Percentiles rank a stretch among this genome's conserved stretches.
These are phyloP conservation scores for Alcis repandata DNA, from an alignment of 2,888 invertebrate genomes.

Conservation along the genomic window DNA sequence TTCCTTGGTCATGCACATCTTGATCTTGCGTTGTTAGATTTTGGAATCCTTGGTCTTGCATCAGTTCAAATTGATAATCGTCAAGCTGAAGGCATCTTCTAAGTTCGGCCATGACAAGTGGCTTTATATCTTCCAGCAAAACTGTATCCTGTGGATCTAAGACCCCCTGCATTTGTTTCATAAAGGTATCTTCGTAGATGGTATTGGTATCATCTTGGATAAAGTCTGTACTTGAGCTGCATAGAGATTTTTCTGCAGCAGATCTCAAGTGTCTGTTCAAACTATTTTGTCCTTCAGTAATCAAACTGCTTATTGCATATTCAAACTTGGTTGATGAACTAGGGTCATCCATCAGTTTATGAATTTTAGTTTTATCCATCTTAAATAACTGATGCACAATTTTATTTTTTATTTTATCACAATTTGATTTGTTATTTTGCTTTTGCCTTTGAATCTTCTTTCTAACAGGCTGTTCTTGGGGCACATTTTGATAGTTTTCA, in stretches of 20 bases:
- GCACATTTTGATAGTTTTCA: constrained; percentile 45
- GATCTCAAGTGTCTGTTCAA: constrained; percentile 78
- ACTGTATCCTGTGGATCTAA: constrained; percentile 86
- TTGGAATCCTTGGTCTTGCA: constrained; percentile 38
- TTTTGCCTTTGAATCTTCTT: constrained; percentile 63
- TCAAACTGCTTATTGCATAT: constrained; percentile 81
- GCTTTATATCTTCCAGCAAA: constrained; percentile 86
- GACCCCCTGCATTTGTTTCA: constrained; percentile 89
- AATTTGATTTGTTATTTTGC: constrained; percentile 66
- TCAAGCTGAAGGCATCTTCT: constrained; percentile 84
- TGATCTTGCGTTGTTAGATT: constrained; percentile 5
- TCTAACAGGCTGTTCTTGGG: constrained; percentile 64
- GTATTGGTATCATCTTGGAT: constrained; percentile 88
- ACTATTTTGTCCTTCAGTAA: constrained; percentile 83
- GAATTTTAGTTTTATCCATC: constrained; percentile 82
- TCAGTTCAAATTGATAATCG: constrained; percentile 51
- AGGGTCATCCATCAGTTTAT: constrained; percentile 81
- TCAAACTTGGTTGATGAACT: constrained; percentile 84
- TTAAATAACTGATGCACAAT: constrained; percentile 82
- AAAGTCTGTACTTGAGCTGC: constrained; percentile 76
- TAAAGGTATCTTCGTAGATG: constrained; percentile 91
- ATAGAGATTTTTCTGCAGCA: constrained; percentile 80
- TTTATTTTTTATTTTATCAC: constrained; percentile 80
- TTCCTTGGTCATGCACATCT: neutral
- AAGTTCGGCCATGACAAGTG: constrained; percentile 86